Base-by-base conservation (phyloP, 2,888 invertebrate genomes). In the Morpho deidamia region DNA sequence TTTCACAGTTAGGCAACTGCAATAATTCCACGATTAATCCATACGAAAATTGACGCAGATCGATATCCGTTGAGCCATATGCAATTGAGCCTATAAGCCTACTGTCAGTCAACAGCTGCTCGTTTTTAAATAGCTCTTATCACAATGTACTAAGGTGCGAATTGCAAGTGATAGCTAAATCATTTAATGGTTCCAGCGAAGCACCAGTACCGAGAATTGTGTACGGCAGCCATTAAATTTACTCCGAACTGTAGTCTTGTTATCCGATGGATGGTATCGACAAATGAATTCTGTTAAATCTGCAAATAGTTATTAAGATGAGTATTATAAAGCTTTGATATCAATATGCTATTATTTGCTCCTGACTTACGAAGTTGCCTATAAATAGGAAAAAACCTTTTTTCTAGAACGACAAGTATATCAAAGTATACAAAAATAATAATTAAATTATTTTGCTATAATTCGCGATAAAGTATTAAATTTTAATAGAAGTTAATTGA, bases 191-290 rank as follows among this genome's bases (percentile, higher is more conserved):
- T 48, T 53, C 48, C 44, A 44, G 33, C 35, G 39, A 53, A 44
- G 49, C 35, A 14, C 23, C 43, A 44, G n/a, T 53, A 53, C 48
- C 5, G 10, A 49, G 53, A 53, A 53, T 42, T 53, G 53, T 12
- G 44, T 44, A 43, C 40, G 10, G 53, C 37, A 39, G 33, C 47
- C 35, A 43, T 40, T 39, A 37, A n/a, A 47, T 39, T 51, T 54
- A 14, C 49, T 48, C 44, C 11, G 32, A 53, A 47, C 37, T 10
- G 2, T 32, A 37, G n/a, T n/a, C 10, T 12, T 37, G 38, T 39
- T 39, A 33, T 14, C 37, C 42, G 10, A 42, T 42, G 35, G 10
- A 11, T 41, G 12, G n/a, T 32, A 33, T n/a, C 34, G 12, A 9
- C 23, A 42, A 49, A 49, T 43, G 49, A 11, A 42, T 43, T 49